Evolutionary conservation across 2,797 vertebrate species (phyloP), one percentile per base, ranked within the genome.

Genomic region (Aythya fuligula): DNA sequence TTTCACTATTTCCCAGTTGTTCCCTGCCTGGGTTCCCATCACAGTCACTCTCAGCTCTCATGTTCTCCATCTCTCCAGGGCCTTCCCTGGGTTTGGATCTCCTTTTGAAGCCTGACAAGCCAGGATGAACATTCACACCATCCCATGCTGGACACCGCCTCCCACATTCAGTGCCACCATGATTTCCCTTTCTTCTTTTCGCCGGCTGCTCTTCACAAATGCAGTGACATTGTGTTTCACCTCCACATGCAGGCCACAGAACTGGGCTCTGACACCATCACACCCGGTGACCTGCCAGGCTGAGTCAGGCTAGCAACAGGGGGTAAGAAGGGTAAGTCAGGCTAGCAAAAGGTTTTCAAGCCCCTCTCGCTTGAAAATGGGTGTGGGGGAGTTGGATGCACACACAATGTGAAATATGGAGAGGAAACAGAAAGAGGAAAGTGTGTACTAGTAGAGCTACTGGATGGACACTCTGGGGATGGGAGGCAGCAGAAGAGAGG

Each of bases 261-360:
- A 8, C 0, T 0, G 30, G 38, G n/a, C 47, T 36, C 58, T 27
- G 32, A 58, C 38, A n/a, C 16, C 13, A 1, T 1, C 1, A 0
- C 30, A 5, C n/a, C 7, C 25, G 19, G 73, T 73, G 65, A 24
- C 3, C 1, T 16, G 45, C 6, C 54, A 81, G n/a, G 21, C 30
- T 62, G 24, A 56, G 65, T 12, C 45, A 64, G 27, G 36, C 13
- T 20, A 73, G 13, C 13, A 36, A 25, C 0, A 2, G 51, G 25
- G 36, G 43, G 43, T 45, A 45, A 45, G 43, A 20, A 45, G 43
- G 9, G 43, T 45, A 45, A 45, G 43, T 45, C 43, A 45, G 43
- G 19, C 43, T 24, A 69, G 27, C 27, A 95, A 90, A 45, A 45
- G 43, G 19, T 45, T 45, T 45, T 45, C 43, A 45, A 90, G 5